A percentile compares a stretch with the other conserved stretches of the same genome.
phyloP scores from a whole-genome alignment of 2,888 invertebrate species.

The Andrena dorsata region DNA sequence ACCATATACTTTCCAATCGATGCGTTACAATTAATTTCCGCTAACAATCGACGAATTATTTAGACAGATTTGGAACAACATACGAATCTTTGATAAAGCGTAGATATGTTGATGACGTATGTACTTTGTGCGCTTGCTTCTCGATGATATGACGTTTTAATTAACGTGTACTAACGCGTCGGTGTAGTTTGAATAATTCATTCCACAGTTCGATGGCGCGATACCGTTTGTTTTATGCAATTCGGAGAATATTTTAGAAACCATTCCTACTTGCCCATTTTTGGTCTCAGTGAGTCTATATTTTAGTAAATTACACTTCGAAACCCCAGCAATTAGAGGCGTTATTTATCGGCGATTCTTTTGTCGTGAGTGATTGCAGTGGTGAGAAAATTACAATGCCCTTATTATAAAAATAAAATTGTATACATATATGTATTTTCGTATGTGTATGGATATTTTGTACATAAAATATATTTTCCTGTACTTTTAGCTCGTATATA shows the following conservation, averaged over 20 bases:
- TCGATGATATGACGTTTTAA: conserved; percentile 39
- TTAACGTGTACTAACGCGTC: conserved; percentile 17
- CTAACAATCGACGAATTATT: conserved; percentile 29
- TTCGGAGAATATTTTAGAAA: neutral
- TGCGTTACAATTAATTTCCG: conserved; percentile 24
- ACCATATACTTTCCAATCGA: conserved; percentile 12
- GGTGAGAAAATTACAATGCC: conserved; percentile 49
- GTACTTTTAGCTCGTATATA: conserved; percentile 41
- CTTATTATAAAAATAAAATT: conserved; percentile 60
- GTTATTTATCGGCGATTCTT: neutral
- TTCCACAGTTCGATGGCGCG: neutral
- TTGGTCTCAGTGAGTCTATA: neutral
- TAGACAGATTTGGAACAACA: conserved; percentile 12
- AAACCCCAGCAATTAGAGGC: conserved; percentile 22
- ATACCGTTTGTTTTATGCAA: conserved; percentile 15
- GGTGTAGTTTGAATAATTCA: conserved; percentile 11
- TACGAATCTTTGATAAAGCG: conserved; percentile 21
- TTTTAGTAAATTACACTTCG: conserved; percentile 1
- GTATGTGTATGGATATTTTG: conserved; percentile 25
- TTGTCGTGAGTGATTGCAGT: conserved; percentile 9
- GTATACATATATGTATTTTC: conserved; percentile 26
- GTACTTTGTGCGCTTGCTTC: conserved; percentile 9
- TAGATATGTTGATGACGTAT: conserved; percentile 25
- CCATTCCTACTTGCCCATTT: neutral
- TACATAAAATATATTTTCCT: conserved; percentile 47